A percentile compares a stretch with the other conserved stretches of the same genome.
Conservation (phyloP, 1,140 invertebrate species). For the Onthophagus taurus region DNA sequence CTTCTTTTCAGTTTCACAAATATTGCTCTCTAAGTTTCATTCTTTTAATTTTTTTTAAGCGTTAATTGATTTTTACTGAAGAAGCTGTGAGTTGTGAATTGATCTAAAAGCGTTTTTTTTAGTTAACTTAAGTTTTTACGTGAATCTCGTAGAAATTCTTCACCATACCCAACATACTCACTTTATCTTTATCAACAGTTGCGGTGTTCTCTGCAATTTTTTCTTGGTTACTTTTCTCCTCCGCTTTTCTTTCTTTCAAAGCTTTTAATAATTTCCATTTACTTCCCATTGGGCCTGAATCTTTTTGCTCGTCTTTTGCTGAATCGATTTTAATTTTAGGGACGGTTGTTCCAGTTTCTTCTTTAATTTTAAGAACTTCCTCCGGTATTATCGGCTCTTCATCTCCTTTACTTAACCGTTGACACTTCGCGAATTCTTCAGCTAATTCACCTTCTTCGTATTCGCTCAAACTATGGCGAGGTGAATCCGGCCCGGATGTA, state of each 20-base stretch:
- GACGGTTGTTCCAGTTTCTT: conserved; percentile 28
- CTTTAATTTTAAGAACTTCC: conserved; percentile 28
- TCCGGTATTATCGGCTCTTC: conserved; percentile 25
- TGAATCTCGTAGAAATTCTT: conserved; percentile 53
- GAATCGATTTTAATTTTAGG: conserved; percentile 46
- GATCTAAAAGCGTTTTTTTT: too few species aligned
- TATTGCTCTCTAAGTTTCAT: too few species aligned
- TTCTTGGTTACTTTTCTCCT: conserved; percentile 60
- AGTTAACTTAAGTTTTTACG: conserved; percentile 47
- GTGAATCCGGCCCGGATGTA: conserved; percentile 79
- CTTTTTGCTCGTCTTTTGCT: conserved; percentile 41
- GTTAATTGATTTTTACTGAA: too few species aligned
- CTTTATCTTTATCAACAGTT: conserved; percentile 56
- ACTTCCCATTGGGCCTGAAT: conserved; percentile 54
- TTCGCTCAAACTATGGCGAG: conserved; percentile 61
- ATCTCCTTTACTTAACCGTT: conserved; percentile 33
- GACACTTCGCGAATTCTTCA: conserved; percentile 35
- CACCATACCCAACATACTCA: conserved; percentile 47
- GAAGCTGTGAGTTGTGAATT: too few species aligned
- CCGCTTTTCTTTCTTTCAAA: conserved; percentile 78
- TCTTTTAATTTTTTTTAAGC: too few species aligned
- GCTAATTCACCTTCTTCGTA: conserved; percentile 46
- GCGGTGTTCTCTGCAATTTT: conserved; percentile 51
- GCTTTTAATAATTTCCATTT: conserved; percentile 87
- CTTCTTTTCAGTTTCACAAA: too few species aligned